phyloP scores from a whole-genome alignment of 2,113 vertebrate species.

The Haliaeetus leucogaster region DNA sequence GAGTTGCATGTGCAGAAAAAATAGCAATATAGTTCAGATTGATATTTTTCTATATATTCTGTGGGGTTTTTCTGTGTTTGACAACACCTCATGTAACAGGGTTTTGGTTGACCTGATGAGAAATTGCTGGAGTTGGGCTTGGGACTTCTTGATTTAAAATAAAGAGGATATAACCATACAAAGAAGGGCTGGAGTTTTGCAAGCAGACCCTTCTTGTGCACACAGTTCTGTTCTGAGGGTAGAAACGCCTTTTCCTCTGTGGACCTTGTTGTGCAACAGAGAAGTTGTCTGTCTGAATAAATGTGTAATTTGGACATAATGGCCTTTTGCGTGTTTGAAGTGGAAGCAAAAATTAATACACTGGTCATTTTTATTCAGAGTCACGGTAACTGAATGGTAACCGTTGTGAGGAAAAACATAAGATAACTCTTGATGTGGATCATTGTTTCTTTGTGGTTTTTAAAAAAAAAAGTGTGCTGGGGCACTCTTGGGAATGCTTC shows the following conservation, averaged over 20 bases:
- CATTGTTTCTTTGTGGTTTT: not conserved
- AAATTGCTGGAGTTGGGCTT: not conserved
- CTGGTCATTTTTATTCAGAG: not conserved
- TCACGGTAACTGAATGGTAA: not conserved
- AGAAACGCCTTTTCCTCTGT: not conserved
- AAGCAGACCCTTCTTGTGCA: not conserved
- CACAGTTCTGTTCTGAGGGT: not conserved
- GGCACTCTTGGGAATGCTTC: not conserved
- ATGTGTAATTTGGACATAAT: not conserved
- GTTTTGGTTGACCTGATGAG: not conserved
- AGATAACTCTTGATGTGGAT: not conserved
- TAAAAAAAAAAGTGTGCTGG: not conserved
- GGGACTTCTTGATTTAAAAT: not conserved
- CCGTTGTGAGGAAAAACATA: not conserved
- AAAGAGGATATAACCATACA: not conserved
- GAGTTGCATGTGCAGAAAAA: not conserved
- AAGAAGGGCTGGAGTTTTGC: not conserved
- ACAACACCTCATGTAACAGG: not conserved
- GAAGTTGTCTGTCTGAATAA: conserved; percentile 1
- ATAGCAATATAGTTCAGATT: not conserved
- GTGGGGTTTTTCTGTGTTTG: not conserved
- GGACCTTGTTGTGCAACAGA: not conserved
- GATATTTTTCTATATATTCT: not conserved
- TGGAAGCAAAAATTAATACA: not conserved
- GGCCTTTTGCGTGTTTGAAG: not conserved